Evolutionary conservation across 2,888 invertebrate genomes (phyloP).

Genomic region (Mycalesis mineus): DNA sequence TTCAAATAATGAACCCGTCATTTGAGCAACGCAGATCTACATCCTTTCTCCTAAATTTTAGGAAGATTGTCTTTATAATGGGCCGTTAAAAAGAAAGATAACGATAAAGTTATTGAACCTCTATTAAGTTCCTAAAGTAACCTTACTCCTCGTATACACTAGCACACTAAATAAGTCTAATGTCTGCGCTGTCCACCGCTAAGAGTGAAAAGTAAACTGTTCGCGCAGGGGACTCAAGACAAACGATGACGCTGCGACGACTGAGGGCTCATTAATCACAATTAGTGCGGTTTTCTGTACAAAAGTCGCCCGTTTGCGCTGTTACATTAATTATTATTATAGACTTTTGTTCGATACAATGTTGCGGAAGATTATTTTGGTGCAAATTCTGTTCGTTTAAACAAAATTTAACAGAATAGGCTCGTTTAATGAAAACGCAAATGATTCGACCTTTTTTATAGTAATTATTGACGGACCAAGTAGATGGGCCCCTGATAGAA

Average conservation of each 20-base stretch:
- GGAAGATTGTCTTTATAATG: no score
- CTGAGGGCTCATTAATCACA: conserved; percentile 62
- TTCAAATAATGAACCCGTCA: no score
- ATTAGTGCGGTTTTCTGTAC: conserved; percentile 46
- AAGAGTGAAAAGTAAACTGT: conserved; percentile 61
- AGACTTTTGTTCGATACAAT: background rate
- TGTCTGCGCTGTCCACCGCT: conserved; percentile 38
- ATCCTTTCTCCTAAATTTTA: no score
- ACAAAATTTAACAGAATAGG: background rate
- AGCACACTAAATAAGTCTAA: conserved; percentile 28
- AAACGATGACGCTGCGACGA: conserved; percentile 58
- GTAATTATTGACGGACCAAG: no score
- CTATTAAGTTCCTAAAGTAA: no score
- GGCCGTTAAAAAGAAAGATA: no score
- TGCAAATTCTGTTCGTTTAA: background rate
- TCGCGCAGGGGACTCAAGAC: conserved; percentile 53
- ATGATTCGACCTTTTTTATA: no score
- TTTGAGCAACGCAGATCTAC: no score
- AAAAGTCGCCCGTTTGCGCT: conserved; percentile 9
- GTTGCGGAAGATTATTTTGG: background rate
- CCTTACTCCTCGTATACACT: no score
- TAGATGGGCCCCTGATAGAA: no score
- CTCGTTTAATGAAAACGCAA: no score
- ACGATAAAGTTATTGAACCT: no score
- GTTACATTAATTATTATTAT: background rate